phyloP scores from a whole-genome alignment of 2,797 vertebrate species.

The Sebastes trivittatus region DNA sequence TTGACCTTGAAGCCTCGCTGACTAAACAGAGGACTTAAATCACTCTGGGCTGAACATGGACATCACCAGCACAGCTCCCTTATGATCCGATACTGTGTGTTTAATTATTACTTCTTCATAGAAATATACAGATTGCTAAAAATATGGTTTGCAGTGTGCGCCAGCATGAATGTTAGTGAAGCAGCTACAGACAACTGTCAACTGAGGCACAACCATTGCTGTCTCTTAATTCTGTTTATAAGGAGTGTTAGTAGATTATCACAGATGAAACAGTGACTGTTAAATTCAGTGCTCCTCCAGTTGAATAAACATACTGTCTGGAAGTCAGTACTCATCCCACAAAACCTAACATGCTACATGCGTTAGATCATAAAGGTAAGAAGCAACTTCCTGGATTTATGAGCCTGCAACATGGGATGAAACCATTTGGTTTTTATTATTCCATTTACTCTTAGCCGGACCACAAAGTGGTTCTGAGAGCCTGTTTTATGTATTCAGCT shows the following conservation, averaged over 20 bases:
- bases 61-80: constrained; percentile 8
- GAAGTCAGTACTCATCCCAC: constrained; percentile 75
- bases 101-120: neutral
- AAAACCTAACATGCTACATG: constrained; percentile 74
- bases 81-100: neutral
- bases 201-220: neutral
- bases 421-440: constrained; percentile 99
- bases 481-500: constrained; percentile 99
- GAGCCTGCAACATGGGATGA: constrained; percentile 96
- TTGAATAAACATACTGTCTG: constrained; percentile 79
- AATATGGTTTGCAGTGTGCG: neutral
- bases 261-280: constrained; percentile 52
- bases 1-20: constrained; percentile 81
- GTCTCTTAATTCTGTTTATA: neutral
- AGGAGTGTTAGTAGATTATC: neutral
- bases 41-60: constrained; percentile 48
- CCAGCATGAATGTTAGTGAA: neutral
- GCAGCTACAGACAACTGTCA: neutral
- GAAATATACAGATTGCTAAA: neutral
- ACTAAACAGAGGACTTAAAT: constrained; percentile 70
- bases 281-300: constrained; percentile 87
- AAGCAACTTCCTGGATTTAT: constrained; percentile 93
- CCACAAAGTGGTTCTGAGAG: constrained; percentile 98
- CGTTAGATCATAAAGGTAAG: constrained; percentile 90
- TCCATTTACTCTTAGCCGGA: constrained; percentile 98